Conservation (phyloP, 2,113 vertebrate genomes). For the Channa argus region DNA sequence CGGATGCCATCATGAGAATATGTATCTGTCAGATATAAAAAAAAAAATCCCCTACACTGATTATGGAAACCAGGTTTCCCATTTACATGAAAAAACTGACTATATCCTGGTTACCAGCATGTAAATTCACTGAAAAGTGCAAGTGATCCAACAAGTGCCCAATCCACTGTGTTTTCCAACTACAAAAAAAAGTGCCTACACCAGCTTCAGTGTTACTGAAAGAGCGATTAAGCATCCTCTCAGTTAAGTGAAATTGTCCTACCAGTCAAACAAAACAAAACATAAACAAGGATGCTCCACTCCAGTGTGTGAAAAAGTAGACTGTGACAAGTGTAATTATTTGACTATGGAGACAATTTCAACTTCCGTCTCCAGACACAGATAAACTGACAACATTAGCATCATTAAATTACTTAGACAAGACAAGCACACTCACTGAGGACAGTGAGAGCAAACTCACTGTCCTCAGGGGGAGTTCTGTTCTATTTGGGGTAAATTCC, state of each 20-base stretch:
- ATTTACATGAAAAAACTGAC: too few species aligned
- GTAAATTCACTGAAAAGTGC: too few species aligned
- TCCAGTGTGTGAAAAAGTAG: not conserved
- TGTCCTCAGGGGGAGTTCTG: constrained; percentile 68
- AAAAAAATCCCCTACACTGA: too few species aligned
- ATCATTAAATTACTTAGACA: constrained; percentile 31
- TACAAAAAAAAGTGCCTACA: not conserved
- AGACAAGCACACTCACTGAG: constrained; percentile 25
- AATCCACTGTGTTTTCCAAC: not conserved
- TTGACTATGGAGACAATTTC: not conserved
- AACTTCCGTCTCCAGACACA: not conserved
- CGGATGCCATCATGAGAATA: too few species aligned
- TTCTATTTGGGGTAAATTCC: constrained; percentile 79
- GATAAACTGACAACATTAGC: constrained; percentile 24
- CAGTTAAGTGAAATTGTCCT: constrained; percentile 6
- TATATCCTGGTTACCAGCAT: too few species aligned
- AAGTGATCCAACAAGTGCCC: not conserved
- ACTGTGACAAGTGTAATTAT: constrained; percentile 1
- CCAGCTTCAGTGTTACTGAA: not conserved
- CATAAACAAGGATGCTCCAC: not conserved
- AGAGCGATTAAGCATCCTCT: not conserved
- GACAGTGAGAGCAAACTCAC: constrained; percentile 5
- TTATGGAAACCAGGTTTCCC: too few species aligned
- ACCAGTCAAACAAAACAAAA: constrained; percentile 8
- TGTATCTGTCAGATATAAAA: too few species aligned